phyloP scores from a whole-genome alignment of 2,113 vertebrate species.

The Bubalus kerabau region DNA sequence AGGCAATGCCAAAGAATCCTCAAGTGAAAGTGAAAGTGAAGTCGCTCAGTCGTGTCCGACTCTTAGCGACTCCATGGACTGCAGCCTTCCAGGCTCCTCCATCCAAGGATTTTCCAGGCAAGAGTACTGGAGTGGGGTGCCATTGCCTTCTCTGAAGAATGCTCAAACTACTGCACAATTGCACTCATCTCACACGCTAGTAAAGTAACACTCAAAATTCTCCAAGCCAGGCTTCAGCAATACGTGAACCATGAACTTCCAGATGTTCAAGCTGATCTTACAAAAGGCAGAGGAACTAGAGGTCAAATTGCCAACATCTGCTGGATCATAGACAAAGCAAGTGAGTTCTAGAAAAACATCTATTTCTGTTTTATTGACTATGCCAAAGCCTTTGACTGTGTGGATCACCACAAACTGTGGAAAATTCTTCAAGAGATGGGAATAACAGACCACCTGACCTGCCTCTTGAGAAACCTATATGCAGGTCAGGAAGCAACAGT shows the following conservation, averaged over 20 bases:
- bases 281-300: not conserved
- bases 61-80: too few species aligned
- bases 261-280: not conserved
- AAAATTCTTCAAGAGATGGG: not conserved
- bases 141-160: not conserved
- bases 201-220: not conserved
- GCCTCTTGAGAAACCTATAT: not conserved
- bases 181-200: not conserved
- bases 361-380: not conserved
- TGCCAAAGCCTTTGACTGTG: not conserved
- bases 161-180: not conserved
- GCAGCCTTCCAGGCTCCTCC: too few species aligned
- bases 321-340: not conserved
- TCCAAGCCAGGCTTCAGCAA: not conserved
- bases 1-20: not conserved
- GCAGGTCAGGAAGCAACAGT: not conserved
- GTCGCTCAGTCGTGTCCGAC: too few species aligned
- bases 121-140: too few species aligned
- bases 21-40: not conserved
- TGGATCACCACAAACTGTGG: not conserved
- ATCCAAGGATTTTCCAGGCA: too few species aligned
- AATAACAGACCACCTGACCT: too few species aligned
- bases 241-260: not conserved
- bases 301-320: not conserved
- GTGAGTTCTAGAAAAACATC: not conserved